A percentile compares a stretch with the other conserved stretches of the same genome.
phyloP scores from a whole-genome alignment of 23 tunicate species.

The Trididemnum nubilum region DNA sequence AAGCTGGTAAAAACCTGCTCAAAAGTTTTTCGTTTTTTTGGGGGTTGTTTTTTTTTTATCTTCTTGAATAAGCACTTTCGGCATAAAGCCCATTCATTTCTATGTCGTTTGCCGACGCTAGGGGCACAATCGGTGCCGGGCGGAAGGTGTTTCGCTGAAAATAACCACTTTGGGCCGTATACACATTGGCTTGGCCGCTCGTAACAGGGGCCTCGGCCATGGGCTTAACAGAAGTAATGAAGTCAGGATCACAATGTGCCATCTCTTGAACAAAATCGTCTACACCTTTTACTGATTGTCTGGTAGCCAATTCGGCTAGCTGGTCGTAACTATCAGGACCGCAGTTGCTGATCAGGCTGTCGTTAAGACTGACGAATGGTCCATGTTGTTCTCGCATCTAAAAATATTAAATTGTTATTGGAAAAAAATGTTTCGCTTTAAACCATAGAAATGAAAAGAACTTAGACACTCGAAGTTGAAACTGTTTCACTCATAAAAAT shows the following conservation, averaged over 20 bases:
- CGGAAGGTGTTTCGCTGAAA: constrained; percentile 33
- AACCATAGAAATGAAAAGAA: background rate
- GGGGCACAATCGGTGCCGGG: background rate
- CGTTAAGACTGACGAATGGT: constrained; percentile 37
- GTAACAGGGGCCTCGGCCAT: constrained; percentile 6
- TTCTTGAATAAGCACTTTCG: background rate
- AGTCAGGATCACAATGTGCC: constrained; percentile 4
- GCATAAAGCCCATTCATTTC: constrained; percentile 24
- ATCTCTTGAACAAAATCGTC: constrained; percentile 48
- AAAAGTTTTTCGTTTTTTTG: too few relatives aligned
- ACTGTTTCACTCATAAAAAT: background rate
- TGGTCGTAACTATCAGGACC: constrained; percentile 85
- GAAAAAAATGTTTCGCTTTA: background rate
- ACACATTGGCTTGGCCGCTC: background rate
- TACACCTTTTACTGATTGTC: constrained; percentile 51
- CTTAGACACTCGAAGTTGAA: background rate
- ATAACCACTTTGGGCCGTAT: constrained; percentile 23
- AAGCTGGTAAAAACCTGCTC: too few relatives aligned
- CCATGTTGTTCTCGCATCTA: constrained; percentile 63
- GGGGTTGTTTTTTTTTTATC: constrained; percentile 2
- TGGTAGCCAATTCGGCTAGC: constrained; percentile 65
- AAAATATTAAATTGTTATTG: background rate
- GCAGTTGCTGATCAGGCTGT: constrained; percentile 51
- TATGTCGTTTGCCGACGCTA: background rate
- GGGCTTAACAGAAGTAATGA: constrained; percentile 1